phyloP scores from a whole-genome alignment of 2,888 invertebrate genomes.

The Dynastes hyllus region DNA sequence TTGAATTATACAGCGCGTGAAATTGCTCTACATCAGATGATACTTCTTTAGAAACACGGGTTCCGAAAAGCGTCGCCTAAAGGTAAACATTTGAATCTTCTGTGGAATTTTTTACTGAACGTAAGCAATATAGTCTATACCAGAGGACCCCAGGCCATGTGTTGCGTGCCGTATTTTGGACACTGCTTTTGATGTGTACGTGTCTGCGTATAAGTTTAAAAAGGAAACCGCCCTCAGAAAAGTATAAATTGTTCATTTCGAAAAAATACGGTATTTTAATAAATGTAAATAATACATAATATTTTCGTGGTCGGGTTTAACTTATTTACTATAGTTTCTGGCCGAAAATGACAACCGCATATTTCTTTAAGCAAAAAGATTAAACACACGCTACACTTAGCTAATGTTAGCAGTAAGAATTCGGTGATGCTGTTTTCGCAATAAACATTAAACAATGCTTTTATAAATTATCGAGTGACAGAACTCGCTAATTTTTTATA shows the following conservation, averaged over 20 bases:
- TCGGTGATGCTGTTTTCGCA: not conserved
- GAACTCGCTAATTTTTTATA: too few relatives aligned
- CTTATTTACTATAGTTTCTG: constrained; percentile 31
- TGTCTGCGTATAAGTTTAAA: constrained; percentile 34
- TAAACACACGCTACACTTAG: constrained; percentile 32
- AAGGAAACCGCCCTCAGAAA: constrained; percentile 51
- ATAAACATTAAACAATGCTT: too few relatives aligned
- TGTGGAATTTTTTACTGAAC: constrained; percentile 47
- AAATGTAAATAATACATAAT: constrained; percentile 53
- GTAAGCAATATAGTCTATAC: constrained; percentile 45
- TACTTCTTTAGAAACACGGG: constrained; percentile 29
- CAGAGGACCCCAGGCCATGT: constrained; percentile 43
- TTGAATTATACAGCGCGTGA: constrained; percentile 30
- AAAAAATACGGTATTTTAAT: constrained; percentile 50
- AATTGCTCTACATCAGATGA: constrained; percentile 28
- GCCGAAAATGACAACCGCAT: constrained; percentile 43
- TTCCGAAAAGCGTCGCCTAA: constrained; percentile 35
- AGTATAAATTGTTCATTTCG: constrained; percentile 47
- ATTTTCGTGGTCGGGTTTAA: constrained; percentile 30
- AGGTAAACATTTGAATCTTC: constrained; percentile 40
- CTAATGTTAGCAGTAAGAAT: not conserved
- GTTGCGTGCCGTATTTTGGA: constrained; percentile 48
- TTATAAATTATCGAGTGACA: too few relatives aligned
- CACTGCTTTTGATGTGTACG: constrained; percentile 30
- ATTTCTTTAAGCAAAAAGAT: constrained; percentile 39